A percentile compares a stretch with the other conserved stretches of the same genome.
Conservation (phyloP, 2,113 vertebrate genomes). For the Pyrgilauda ruficollis region DNA sequence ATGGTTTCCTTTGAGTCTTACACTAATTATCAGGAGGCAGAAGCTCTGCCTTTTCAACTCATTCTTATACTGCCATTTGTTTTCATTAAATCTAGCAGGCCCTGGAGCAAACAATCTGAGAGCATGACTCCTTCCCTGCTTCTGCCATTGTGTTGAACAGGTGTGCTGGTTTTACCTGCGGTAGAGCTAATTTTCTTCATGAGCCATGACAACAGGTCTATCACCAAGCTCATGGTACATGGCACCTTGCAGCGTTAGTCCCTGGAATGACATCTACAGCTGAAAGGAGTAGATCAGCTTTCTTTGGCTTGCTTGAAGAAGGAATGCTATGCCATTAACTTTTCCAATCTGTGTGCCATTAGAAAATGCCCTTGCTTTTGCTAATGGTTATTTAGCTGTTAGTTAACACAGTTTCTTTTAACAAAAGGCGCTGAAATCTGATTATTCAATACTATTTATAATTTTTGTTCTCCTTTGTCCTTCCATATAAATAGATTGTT, state of each 20-base stretch:
- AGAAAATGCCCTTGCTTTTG: neutral
- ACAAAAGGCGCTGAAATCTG: neutral
- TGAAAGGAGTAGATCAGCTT: neutral
- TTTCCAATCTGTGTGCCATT: neutral
- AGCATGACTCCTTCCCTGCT: neutral
- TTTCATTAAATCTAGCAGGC: neutral
- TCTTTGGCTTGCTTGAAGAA: neutral
- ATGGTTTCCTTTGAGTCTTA: neutral
- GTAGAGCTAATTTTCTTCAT: neutral
- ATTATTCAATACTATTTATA: neutral
- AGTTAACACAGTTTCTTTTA: neutral
- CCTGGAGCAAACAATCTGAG: neutral
- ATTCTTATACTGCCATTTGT: neutral
- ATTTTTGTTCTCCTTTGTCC: neutral
- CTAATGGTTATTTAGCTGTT: neutral
- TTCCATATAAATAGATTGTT: neutral
- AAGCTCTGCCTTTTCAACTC: neutral
- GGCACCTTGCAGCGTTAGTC: neutral
- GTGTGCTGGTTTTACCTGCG: neutral
- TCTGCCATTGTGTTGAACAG: neutral
- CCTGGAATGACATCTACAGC: neutral
- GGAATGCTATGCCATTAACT: neutral
- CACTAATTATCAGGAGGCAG: neutral
- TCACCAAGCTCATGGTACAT: neutral
- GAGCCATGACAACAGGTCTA: neutral